Evolutionary conservation across 2,113 vertebrate species (phyloP).

Genomic region (Tympanuchus pallidicinctus): DNA sequence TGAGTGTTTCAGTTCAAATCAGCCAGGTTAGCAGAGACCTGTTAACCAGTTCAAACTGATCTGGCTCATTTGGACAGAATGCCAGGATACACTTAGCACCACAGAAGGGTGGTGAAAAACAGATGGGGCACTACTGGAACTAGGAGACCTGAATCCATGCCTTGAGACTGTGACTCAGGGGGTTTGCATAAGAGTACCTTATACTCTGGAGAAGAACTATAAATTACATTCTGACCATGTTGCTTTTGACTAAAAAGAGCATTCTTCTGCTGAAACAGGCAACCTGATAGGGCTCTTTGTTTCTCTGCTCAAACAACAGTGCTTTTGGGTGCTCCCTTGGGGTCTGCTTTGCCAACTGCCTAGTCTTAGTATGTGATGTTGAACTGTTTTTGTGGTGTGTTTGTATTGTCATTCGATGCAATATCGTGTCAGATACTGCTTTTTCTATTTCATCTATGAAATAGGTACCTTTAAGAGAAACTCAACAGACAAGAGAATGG

Average conservation of each 20-base stretch:
- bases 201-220: not conserved
- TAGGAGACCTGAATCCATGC: not conserved
- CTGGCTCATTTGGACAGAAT: not conserved
- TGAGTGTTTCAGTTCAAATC: not conserved
- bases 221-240: conserved; percentile 23
- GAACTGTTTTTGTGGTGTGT: conserved; percentile 52
- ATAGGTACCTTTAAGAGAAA: conserved; percentile 48
- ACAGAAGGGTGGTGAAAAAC: conserved; percentile 32
- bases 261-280: conserved; percentile 39
- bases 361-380: conserved; percentile 1
- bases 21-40: not conserved
- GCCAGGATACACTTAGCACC: conserved; percentile 9
- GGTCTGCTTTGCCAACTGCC: conserved; percentile 59
- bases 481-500: conserved; percentile 43
- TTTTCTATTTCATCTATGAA: conserved; percentile 53
- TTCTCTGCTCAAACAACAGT: conserved; percentile 45
- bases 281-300: conserved; percentile 35
- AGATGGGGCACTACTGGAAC: conserved; percentile 33
- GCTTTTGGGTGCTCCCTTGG: conserved; percentile 56
- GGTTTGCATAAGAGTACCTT: not conserved
- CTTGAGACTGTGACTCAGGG: conserved; percentile 15
- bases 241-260: conserved; percentile 37
- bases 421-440: conserved; percentile 54
- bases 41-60: not conserved
- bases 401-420: conserved; percentile 49